phyloP scores from a whole-genome alignment of 2,888 invertebrate genomes.

The Nomada fucata region DNA sequence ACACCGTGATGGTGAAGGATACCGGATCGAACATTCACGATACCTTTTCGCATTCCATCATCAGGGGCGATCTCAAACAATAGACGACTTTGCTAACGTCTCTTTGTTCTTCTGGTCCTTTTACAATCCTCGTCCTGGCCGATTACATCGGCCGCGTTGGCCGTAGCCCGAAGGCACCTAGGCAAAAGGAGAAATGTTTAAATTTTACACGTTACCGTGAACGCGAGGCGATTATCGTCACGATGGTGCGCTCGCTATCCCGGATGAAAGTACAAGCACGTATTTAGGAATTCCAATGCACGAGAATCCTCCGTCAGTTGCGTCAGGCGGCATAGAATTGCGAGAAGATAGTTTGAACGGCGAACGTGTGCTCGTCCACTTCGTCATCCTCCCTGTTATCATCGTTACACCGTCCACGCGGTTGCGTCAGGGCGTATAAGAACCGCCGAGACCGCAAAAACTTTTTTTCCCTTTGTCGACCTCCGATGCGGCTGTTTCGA shows the following conservation, averaged over 20 bases:
- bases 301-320: conserved; percentile 35
- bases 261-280: conserved; percentile 45
- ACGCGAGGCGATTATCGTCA: conserved; percentile 42
- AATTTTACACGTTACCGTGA: conserved; percentile 39
- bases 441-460: conserved; percentile 63
- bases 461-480: conserved; percentile 43
- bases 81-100: background rate
- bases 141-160: background rate
- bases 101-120: conserved; percentile 31
- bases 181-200: conserved; percentile 19
- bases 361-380: conserved; percentile 39
- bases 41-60: conserved; percentile 39
- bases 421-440: conserved; percentile 64
- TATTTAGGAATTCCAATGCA: conserved; percentile 58
- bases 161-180: conserved; percentile 27
- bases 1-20: conserved; percentile 21
- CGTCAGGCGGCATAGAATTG: conserved; percentile 36
- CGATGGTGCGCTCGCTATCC: conserved; percentile 36
- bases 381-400: conserved; percentile 46
- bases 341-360: conserved; percentile 18
- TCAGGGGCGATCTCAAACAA: background rate
- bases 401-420: conserved; percentile 35
- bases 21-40: conserved; percentile 34
- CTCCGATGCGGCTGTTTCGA: conserved; percentile 60
- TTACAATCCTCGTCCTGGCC: background rate